Evolutionary conservation across 2,797 vertebrate genomes (phyloP), one percentile per base, ranked within the genome.

Genomic region (Coranthus polyacanthus): DNA sequence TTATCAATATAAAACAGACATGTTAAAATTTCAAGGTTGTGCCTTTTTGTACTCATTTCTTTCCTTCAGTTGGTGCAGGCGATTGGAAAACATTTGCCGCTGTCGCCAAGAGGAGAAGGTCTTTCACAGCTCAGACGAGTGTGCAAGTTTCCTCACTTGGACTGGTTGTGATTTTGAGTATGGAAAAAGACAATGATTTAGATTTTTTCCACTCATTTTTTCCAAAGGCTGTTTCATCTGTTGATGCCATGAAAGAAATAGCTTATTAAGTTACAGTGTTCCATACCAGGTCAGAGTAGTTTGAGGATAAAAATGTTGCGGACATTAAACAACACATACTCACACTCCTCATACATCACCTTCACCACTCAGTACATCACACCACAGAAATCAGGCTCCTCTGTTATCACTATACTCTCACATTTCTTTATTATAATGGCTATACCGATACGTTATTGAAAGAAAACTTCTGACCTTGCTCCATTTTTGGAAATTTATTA

Each of bases 131-230:
- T 84, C 74, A 67, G 73, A 70, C 49, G 12, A 79, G 65, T 64
- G 63, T 67, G 73, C 71, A 71, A 73, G 68, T 72, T 85, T 85
- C 79, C 77, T 78, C 65, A 68, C 67, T 83, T 78, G 73, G 79
- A 82, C 83, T 76, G 68, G 64, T 82, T 80, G 66, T 64, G 66
- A 87, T 85, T 88, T 81, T 57, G 62, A 85, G 61, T 57, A 79
- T 73, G 82, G 86, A 89, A 91, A 85, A 86, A 89, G 62, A 86
- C 82, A 88, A 91, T 87, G 77, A 90, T 87, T 83, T 75, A 2
- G 72, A 72, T 66, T 78, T 66, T 88, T 90, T 88, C 81, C 83
- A 85, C 63, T 72, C 62, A 44, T 51, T 89, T 86, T 82, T 87
- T 88, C 85, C 88, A 71, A 64, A 57, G 50, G 32, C 32, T 11